phyloP scores from a whole-genome alignment of 2,113 vertebrate species.

The Strix uralensis region DNA sequence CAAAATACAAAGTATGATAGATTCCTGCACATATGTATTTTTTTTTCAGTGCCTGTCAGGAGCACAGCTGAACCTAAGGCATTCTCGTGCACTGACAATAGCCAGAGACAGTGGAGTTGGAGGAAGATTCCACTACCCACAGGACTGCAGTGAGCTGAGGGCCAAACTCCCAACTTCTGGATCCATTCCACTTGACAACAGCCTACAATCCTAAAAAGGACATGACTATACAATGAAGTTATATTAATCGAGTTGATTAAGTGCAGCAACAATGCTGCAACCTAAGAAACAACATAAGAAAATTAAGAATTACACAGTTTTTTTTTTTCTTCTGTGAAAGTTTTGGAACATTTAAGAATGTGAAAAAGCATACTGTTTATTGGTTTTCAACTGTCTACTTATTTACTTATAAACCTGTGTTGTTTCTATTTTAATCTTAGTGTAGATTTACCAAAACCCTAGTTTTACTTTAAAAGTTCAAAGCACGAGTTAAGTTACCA shows the following conservation, averaged over 20 bases:
- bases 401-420: not conserved
- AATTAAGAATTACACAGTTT: not conserved
- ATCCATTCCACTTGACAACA: not conserved
- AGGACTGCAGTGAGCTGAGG: not conserved
- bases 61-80: not conserved
- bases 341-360: not conserved
- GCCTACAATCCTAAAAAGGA: not conserved
- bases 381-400: not conserved
- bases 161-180: not conserved
- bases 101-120: not conserved
- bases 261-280: not conserved
- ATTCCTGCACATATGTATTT: not conserved
- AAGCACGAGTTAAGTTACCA: not conserved
- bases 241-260: not conserved
- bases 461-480: not conserved
- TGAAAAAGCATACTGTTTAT: accelerated
- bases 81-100: not conserved
- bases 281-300: not conserved
- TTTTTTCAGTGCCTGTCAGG: not conserved
- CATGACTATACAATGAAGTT: not conserved
- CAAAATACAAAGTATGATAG: not conserved
- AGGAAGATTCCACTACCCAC: not conserved
- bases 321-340: not conserved
- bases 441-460: not conserved
- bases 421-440: not conserved